phyloP scores from a whole-genome alignment of 2,797 vertebrate genomes.

The Rousettus madagascariensis region DNA sequence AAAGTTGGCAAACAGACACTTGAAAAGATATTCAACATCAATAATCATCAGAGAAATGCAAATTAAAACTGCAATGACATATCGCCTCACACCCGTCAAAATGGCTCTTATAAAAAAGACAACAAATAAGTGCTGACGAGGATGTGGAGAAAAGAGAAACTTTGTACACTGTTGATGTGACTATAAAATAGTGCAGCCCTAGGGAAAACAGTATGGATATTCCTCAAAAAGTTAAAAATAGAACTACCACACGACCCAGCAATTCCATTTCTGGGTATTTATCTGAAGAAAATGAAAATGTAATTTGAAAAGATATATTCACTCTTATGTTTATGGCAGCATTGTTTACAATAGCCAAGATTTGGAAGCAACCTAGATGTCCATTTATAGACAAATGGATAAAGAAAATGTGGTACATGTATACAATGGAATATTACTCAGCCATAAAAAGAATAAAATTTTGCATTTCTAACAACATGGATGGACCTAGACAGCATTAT shows the following conservation, averaged over 20 bases:
- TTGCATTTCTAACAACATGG: too few species aligned
- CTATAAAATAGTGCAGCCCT: not conserved
- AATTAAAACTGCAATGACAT: not conserved
- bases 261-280: not conserved
- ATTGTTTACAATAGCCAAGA: not conserved
- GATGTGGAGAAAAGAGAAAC: not conserved
- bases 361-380: not conserved
- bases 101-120: not conserved
- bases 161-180: not conserved
- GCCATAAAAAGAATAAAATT: too few species aligned
- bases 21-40: too few species aligned
- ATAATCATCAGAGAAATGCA: too few species aligned
- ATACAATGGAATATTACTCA: too few species aligned
- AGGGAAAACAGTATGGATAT: not conserved
- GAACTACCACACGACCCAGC: not conserved
- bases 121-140: not conserved
- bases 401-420: not conserved
- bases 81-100: not conserved
- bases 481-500: too few species aligned
- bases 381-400: not conserved
- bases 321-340: not conserved
- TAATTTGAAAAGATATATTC: not conserved
- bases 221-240: not conserved
- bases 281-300: not conserved
- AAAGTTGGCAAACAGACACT: not conserved